phyloP scores from a whole-genome alignment of 1,140 invertebrate genomes.

The Drosophila aff. region DNA sequence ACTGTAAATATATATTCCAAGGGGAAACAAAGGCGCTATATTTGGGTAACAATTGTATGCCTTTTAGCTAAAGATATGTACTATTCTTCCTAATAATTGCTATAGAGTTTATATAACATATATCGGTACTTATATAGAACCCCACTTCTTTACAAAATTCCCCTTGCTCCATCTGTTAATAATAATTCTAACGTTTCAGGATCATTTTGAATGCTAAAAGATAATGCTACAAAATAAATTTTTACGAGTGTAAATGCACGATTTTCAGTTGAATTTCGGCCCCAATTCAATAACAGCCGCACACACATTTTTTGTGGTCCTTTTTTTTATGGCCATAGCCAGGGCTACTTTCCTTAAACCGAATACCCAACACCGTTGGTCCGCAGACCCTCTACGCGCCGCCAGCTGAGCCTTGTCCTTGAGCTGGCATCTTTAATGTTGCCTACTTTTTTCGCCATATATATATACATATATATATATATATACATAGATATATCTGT shows the following conservation, averaged over 20 bases:
- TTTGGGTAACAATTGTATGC: neutral
- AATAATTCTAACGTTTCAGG: neutral
- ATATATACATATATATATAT: constrained; percentile 5
- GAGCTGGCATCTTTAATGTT: constrained; percentile 62
- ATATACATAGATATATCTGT: neutral
- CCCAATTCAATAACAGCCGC: constrained; percentile 34
- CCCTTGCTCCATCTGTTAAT: neutral
- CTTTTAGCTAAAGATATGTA: neutral
- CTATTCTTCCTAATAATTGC: neutral
- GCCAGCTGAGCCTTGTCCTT: constrained; percentile 54
- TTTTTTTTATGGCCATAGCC: constrained; percentile 26
- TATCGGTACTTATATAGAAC: neutral
- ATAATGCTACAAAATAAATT: neutral
- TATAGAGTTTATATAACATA: too few relatives aligned
- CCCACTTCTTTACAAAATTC: neutral
- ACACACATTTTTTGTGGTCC: constrained; percentile 14
- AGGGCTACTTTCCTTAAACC: constrained; percentile 43
- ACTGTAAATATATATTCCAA: neutral
- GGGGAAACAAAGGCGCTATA: neutral
- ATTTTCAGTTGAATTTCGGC: constrained; percentile 39
- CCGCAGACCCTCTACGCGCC: neutral
- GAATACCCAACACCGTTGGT: constrained; percentile 15
- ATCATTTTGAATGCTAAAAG: neutral
- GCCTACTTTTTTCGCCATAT: constrained; percentile 48
- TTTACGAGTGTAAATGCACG: constrained; percentile 17